Evolutionary conservation across 2,888 invertebrate species (phyloP), one percentile per base, ranked within the genome.

Genomic region (Melipona beecheii): DNA sequence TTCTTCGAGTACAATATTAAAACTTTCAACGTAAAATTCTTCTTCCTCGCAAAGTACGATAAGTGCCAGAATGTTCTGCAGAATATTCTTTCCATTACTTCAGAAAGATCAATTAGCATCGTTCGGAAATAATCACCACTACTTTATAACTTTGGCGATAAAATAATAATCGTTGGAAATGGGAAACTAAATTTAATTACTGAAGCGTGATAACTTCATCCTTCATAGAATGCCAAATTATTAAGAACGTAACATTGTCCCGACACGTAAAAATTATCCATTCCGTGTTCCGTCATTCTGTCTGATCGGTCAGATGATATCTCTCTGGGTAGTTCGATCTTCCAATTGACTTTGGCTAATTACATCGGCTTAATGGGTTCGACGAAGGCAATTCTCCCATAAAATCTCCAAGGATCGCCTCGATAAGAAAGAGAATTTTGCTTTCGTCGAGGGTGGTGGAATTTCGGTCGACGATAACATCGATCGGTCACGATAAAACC

Each of bases 401-500:
- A 56, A 79, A 73, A 69, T 66, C 36, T 71, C 24, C 43, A 15
- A 15, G 72, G 58, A 62, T 68, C 62, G 43, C 31, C 17, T 4
- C 50, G 84, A 83, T 79, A 70, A 79, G 73, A 58, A 68, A 52
- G 69, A 76, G 76, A 84, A 81, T 81, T 74, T 64, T 85, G 19
- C 17, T 31, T 64, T 70, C 56, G 60, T n/a, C 58, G 36, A 21
- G 52, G 27, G 4, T 0, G 68, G 58, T 50, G 54, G 73, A 68
- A 71, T 72, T 78, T 52, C 75, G 76, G 19, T 60, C 62, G 68
- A 68, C 85, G 85, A 85, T 84, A 85, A 17, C 75, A 76, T 81
- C 81, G 85, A 78, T 85, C 62, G 58, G 52, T n/a, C 58, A 27
- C 60, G 75, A 81, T 85, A 49, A 69, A 58, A 31, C 4, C 4